Base-by-base conservation (phyloP, 1,140 invertebrate genomes). In the Drosophila pseudoananassae region DNA sequence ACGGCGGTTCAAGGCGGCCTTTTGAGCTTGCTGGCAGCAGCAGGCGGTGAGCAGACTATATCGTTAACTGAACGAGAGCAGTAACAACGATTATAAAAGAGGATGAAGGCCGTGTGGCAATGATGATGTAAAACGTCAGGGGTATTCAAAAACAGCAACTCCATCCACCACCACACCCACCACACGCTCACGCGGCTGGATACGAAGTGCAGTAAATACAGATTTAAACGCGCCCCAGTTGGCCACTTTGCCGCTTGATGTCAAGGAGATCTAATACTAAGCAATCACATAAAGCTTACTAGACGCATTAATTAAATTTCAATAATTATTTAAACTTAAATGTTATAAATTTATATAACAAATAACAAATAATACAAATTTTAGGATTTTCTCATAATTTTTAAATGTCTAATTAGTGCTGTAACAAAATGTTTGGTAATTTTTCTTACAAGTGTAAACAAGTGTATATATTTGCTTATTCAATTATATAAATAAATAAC, bases 21-120 rank as follows among this genome's bases (percentile, higher is more conserved):
- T 88, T 88, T 64, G 71, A 83, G 72, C 73, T 87, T 57, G 82
- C 70, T 82, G 78, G 82, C 74, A 85, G 70, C 82, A 88, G 82
- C 82, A 82, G 82, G 82, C 78, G 84, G 71, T 69, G 46, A 51
- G 47, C 31, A 50, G 43, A 15, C 9, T 17, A 46, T 78, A 46
- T 43, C 46, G 66, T 63, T 63, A 33, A 33, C 33, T 69, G 43
- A 43, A 49, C 40, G 38, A 47, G 38, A 43, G 57, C 58, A 17
- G 31, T 46, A 61, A 49, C 53, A 57, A 36, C 57, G 52, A 57
- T 40, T 54, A 45, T 46, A 61, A 23, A 36, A 47, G 46, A 58
- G 46, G 43, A 63, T 38, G 50, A 59, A 40, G 47, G 70, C 27
- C 61, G 69, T 84, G 65, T 84, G 80, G 25, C 45, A 33, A 69